These are phyloP conservation scores for Cataglyphis rosenhaueri DNA, from an alignment of 2,888 invertebrate species.

Conservation along the genomic window DNA sequence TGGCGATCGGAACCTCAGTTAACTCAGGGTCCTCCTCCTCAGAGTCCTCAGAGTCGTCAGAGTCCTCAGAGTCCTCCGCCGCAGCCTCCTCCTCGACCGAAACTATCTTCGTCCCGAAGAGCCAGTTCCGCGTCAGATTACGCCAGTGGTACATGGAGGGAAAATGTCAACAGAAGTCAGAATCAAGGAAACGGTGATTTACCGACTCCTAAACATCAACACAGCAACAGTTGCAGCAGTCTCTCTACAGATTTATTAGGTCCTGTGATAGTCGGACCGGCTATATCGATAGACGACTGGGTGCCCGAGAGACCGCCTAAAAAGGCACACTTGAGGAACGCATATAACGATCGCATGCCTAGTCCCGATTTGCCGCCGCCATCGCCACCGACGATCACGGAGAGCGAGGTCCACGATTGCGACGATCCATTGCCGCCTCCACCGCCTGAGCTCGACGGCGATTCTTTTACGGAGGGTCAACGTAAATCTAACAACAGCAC, in stretches of 20 bases:
- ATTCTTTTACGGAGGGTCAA: constrained; percentile 75
- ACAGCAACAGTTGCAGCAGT: constrained; percentile 88
- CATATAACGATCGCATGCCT: constrained; percentile 86
- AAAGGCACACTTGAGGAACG: constrained; percentile 89
- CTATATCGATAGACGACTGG: constrained; percentile 89
- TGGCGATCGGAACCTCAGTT: constrained; percentile 89
- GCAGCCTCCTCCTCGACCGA: constrained; percentile 85
- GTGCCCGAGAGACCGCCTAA: constrained; percentile 92
- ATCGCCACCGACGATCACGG: constrained; percentile 88
- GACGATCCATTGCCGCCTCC: constrained; percentile 90
- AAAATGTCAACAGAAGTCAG: constrained; percentile 79
- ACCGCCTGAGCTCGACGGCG: constrained; percentile 86
- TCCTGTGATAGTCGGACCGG: constrained; percentile 88
- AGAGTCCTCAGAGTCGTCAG: constrained; percentile 65
- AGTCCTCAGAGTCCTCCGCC: constrained; percentile 77
- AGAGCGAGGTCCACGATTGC: constrained; percentile 87
- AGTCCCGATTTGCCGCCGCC: constrained; percentile 89
- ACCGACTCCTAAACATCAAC: constrained; percentile 86
- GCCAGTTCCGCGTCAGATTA: constrained; percentile 91
- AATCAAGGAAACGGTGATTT: constrained; percentile 71
- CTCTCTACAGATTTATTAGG: constrained; percentile 87
- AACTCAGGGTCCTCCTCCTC: constrained; percentile 76
- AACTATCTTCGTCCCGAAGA: constrained; percentile 86
- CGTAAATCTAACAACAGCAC: constrained; percentile 64
- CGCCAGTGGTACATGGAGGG: constrained; percentile 86